Base-by-base conservation (phyloP, 2,888 invertebrate species). In the Petrophora chlorosata region DNA sequence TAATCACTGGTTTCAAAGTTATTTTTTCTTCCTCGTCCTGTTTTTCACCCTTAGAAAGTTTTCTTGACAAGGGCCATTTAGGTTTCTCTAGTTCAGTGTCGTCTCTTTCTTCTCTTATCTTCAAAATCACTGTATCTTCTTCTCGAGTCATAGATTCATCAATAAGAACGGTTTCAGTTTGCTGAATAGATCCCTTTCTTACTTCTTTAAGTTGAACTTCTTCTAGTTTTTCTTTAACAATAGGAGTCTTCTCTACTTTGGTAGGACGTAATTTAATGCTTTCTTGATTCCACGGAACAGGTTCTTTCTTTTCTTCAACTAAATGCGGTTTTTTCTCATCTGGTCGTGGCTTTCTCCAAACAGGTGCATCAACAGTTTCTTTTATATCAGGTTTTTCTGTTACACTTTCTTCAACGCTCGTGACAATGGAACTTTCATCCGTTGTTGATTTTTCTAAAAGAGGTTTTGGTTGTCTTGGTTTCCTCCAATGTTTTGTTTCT, bases 231-330 rank as follows among this genome's bases (percentile, higher is more conserved):
- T 91, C 67, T 91, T 92, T 88, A 73, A 88, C 13, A 79, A 92
- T 88, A 39, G 85, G 72, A 53, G 84, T 82, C 57, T 92, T 91
- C 56, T 92, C 89, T 35, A 92, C 90, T 61, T 92, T 93, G 0
- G 93, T 88, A 1, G 93, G 93, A 61, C 92, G 90, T 57, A 93
- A 69, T 63, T 91, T 88, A 8, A 93, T 89, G 57, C 92, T 90
- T 78, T 95, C 93, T 65, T 94, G 91, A 2, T 92, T 95, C 92
- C 73, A 92, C 41, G 71, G 92, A 71, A 69, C 84, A 58, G 71
- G 80, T 83, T 76, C 84, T 67, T 71, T 75, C 51, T 63, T 70
- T 45, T 79, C 77, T 48, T 73, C 71, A 39, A 53, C 52, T 10
- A 51, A 34, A 32, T 56, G 55, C 16, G 53, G 36, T 51, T 51